Evolutionary conservation across 2,888 invertebrate species (phyloP).

Genomic region (Pseudanteris insignis): DNA sequence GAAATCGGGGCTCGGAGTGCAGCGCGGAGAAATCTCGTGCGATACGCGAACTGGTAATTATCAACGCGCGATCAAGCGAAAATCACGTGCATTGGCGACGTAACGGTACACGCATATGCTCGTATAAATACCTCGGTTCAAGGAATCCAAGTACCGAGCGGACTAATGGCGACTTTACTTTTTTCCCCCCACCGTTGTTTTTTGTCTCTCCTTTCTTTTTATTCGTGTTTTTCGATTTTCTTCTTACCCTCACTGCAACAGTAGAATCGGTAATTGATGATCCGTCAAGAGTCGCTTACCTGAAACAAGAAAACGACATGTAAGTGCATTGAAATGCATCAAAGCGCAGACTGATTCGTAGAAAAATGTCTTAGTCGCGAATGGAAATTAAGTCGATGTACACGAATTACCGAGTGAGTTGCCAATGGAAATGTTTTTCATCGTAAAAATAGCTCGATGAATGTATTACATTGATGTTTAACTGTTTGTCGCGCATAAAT

Average conservation of each 20-base stretch:
- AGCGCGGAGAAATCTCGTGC: constrained; percentile 18
- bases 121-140: constrained; percentile 16
- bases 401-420: too few relatives aligned
- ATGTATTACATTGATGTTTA: too few relatives aligned
- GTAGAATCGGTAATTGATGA: constrained; percentile 24
- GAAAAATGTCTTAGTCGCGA: constrained; percentile 20
- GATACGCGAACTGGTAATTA: constrained; percentile 24
- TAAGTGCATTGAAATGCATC: constrained; percentile 27
- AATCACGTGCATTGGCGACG: constrained; percentile 27
- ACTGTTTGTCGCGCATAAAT: too few relatives aligned
- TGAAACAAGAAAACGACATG: constrained; percentile 29
- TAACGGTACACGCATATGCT: constrained; percentile 30
- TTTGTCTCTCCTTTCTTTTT: too few relatives aligned
- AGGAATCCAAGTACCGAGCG: constrained; percentile 22
- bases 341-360: constrained; percentile 5
- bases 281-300: constrained; percentile 21
- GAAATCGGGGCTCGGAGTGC: constrained; percentile 13
- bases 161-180: too few relatives aligned
- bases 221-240: too few relatives aligned
- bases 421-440: too few relatives aligned
- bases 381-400: background rate
- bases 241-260: constrained; percentile 7
- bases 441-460: too few relatives aligned
- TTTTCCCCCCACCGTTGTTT: too few relatives aligned
- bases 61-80: constrained; percentile 32